phyloP scores from a whole-genome alignment of 1,140 invertebrate genomes.

The Wiebesia pumilae region DNA sequence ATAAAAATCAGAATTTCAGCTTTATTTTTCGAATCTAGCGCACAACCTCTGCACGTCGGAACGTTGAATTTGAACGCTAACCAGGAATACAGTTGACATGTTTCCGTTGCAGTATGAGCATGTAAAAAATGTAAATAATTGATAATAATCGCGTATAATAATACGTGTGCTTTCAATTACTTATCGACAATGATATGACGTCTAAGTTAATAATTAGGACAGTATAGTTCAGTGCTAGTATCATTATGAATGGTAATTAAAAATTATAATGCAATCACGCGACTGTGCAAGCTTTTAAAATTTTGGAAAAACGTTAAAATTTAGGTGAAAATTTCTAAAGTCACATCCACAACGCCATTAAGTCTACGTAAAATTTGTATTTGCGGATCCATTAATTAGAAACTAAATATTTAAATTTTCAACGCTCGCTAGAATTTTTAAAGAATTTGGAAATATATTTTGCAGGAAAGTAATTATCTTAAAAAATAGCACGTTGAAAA shows the following conservation, averaged over 20 bases:
- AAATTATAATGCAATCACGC: neutral
- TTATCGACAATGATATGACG: neutral
- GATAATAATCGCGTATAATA: neutral
- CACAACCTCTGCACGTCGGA: neutral
- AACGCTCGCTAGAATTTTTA: neutral
- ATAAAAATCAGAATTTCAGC: neutral
- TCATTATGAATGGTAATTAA: neutral
- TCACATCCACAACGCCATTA: neutral
- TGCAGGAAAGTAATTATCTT: neutral
- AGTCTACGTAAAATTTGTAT: neutral
- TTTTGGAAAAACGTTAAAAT: neutral
- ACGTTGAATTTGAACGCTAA: neutral
- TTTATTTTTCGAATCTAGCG: neutral
- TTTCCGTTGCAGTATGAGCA: neutral
- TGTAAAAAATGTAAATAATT: neutral
- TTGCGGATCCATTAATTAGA: neutral
- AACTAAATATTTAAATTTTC: neutral
- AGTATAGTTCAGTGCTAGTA: neutral
- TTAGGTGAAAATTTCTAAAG: no score
- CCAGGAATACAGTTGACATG: neutral
- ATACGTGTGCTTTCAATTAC: neutral
- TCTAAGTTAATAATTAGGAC: neutral
- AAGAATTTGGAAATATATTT: neutral
- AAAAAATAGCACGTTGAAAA: neutral
- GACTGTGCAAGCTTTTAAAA: no score